These are phyloP conservation scores for Eucidaris tribuloides DNA, from an alignment of 35 echinoderm and acorn worm genomes.

Conservation along the genomic window DNA sequence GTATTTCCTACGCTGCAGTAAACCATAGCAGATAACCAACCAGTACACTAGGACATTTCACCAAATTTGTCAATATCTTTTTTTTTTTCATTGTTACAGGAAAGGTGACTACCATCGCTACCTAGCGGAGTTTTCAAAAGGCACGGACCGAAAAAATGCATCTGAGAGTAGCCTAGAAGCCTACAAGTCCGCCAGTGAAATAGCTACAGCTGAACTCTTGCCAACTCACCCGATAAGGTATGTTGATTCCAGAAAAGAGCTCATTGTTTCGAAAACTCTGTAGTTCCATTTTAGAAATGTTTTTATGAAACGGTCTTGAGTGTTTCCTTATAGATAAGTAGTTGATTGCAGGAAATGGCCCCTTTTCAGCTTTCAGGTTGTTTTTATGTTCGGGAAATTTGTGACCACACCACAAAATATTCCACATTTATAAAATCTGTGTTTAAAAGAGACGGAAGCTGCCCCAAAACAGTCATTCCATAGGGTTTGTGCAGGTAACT, in stretches of 20 bases:
- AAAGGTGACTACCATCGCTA: conserved; percentile 97
- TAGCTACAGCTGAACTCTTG: conserved; percentile 37
- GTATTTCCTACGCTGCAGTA: conserved; percentile 6
- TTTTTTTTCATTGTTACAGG: conserved; percentile 51
- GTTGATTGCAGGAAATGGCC: too few relatives aligned
- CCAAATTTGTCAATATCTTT: neutral
- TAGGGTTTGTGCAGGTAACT: too few relatives aligned
- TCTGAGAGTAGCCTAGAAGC: conserved; percentile 80
- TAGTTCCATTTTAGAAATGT: too few relatives aligned
- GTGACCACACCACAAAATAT: too few relatives aligned
- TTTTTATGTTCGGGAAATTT: too few relatives aligned
- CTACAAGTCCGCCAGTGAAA: conserved; percentile 79
- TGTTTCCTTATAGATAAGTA: too few relatives aligned
- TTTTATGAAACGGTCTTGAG: too few relatives aligned
- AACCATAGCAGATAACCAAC: neutral
- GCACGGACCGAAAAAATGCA: conserved; percentile 36
- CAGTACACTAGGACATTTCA: neutral
- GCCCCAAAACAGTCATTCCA: too few relatives aligned
- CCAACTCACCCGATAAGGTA: conserved; percentile 85
- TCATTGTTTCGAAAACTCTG: too few relatives aligned
- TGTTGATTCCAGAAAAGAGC: neutral
- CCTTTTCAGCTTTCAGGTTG: too few relatives aligned
- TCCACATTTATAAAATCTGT: too few relatives aligned
- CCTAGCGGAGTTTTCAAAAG: conserved; percentile 68
- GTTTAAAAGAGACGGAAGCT: too few relatives aligned